These are phyloP conservation scores for Pseudanteris insignis DNA, from an alignment of 2,888 invertebrate genomes.

Conservation along the genomic window DNA sequence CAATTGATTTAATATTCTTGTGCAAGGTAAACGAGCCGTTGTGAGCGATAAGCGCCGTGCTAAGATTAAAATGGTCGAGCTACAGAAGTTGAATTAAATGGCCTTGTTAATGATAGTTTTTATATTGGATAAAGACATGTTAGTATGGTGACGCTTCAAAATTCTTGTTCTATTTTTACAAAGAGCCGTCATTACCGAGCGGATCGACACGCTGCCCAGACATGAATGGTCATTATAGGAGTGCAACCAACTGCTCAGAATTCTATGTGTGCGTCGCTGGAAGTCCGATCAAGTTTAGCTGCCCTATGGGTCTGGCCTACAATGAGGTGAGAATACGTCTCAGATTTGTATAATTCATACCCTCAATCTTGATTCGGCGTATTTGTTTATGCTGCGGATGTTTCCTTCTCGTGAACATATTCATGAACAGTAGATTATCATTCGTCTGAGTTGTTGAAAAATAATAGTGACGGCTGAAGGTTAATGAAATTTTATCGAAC, in stretches of 20 bases:
- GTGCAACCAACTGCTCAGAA: constrained; percentile 71
- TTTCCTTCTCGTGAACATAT: constrained; percentile 30
- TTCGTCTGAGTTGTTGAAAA: constrained; percentile 29
- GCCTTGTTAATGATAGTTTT: constrained; percentile 4
- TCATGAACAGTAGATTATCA: constrained; percentile 37
- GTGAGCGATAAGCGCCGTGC: constrained; percentile 2
- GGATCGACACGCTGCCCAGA: constrained; percentile 68
- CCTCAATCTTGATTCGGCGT: constrained; percentile 45
- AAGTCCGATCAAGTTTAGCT: constrained; percentile 71
- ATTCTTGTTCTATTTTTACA: constrained; percentile 31
- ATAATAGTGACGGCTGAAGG: constrained; percentile 27
- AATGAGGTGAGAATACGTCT: constrained; percentile 68
- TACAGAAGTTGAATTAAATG: constrained; percentile 2
- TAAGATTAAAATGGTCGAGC: no score
- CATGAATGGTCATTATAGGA: constrained; percentile 73
- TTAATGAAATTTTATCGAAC: constrained; percentile 26
- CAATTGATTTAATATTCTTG: no score
- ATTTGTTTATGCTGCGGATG: constrained; percentile 25
- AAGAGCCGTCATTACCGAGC: constrained; percentile 56
- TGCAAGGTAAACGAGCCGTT: not conserved
- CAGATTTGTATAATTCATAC: constrained; percentile 31
- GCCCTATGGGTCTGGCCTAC: constrained; percentile 73
- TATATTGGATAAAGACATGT: constrained; percentile 10
- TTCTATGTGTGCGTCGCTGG: constrained; percentile 74
- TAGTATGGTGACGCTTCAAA: constrained; percentile 10